Percentiles rank a stretch among this genome's conserved stretches.
Conservation (phyloP, 2,797 vertebrate genomes). For the Lacerta viridis region DNA sequence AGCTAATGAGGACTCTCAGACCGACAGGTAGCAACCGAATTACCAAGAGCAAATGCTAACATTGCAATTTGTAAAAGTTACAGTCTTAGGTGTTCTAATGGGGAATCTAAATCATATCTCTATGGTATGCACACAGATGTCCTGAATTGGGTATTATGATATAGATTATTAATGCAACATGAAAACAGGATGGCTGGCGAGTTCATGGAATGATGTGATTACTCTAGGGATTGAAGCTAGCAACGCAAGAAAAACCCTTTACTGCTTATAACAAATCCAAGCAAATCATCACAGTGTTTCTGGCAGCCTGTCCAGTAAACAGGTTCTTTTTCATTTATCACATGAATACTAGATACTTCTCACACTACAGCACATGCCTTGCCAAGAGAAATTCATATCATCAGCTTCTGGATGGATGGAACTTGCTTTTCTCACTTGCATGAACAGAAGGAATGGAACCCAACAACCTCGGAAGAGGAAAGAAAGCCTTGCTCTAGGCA, state of each 20-base stretch:
- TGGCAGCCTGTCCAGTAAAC: background rate
- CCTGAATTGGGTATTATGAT: background rate
- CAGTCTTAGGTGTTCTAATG: background rate
- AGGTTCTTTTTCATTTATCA: background rate
- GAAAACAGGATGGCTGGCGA: constrained; percentile 14
- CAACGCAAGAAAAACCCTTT: constrained; percentile 2
- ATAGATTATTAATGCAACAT: constrained; percentile 28
- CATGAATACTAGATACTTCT: background rate
- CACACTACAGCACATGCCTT: background rate
- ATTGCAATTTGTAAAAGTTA: constrained; percentile 3
- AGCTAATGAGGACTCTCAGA: background rate
- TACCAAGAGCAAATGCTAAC: background rate
- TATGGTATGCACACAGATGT: background rate
- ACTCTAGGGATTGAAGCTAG: background rate
- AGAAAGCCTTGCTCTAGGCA: background rate
- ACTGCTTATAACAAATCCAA: constrained; percentile 12
- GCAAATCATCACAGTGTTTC: constrained; percentile 11
- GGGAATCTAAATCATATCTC: background rate
- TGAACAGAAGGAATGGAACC: background rate
- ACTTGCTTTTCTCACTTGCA: background rate
- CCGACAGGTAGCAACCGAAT: background rate
- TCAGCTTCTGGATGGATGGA: background rate
- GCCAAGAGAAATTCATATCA: background rate
- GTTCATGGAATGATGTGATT: constrained; percentile 17
- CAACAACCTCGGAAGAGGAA: background rate